These are phyloP conservation scores for Buathra laborator DNA, from an alignment of 2,888 invertebrate genomes.

Conservation along the genomic window DNA sequence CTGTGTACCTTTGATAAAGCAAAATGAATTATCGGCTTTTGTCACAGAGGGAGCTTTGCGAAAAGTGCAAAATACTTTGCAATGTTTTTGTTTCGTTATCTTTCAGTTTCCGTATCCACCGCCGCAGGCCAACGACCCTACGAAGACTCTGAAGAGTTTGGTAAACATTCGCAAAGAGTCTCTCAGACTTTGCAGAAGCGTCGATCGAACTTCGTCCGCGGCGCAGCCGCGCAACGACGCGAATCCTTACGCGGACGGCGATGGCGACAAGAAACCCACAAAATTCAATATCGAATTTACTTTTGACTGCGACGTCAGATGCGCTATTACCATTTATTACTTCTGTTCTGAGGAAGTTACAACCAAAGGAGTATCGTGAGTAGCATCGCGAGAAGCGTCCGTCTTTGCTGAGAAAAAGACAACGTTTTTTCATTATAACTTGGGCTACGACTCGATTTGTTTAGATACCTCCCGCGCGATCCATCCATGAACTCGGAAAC, in stretches of 20 bases:
- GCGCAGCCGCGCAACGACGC: constrained; percentile 84
- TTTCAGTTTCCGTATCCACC: constrained; percentile 98
- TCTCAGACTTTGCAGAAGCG: constrained; percentile 93
- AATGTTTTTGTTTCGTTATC: constrained; percentile 30
- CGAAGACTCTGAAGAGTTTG: constrained; percentile 97
- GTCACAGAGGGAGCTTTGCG: too few species aligned
- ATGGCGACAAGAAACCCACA: constrained; percentile 88
- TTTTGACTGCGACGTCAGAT: constrained; percentile 98
- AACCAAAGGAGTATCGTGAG: constrained; percentile 93
- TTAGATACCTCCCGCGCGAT: constrained; percentile 91
- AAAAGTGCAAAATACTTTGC: too few species aligned
- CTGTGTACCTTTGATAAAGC: too few species aligned
- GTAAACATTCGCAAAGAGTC: constrained; percentile 99
- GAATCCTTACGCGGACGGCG: constrained; percentile 87
- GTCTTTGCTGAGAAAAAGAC: not conserved
- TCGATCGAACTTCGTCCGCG: constrained; percentile 88
- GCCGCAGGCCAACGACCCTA: constrained; percentile 98
- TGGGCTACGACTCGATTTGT: constrained; percentile 64
- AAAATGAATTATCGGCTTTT: too few species aligned
- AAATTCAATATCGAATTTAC: constrained; percentile 98
- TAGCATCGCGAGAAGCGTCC: constrained; percentile 73
- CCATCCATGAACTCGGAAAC: constrained; percentile 94
- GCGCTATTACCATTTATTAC: constrained; percentile 97
- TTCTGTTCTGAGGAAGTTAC: constrained; percentile 97
- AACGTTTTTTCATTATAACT: not conserved